These are phyloP conservation scores for Thamnaconus septentrionalis DNA, from an alignment of 2,113 vertebrate species.

Conservation along the genomic window DNA sequence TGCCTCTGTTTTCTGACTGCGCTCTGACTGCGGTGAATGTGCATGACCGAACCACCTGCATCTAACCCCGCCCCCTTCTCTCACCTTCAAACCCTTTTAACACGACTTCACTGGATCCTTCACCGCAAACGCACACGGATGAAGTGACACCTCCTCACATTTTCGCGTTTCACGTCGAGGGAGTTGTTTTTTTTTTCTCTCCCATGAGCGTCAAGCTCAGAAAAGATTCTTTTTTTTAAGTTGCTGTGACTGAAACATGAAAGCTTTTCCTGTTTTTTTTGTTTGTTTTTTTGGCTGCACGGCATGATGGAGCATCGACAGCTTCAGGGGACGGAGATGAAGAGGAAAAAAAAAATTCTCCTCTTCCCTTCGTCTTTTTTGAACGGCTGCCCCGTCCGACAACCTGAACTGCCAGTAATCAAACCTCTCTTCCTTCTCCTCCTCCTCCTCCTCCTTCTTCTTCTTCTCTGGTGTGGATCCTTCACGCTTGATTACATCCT, in stretches of 20 bases:
- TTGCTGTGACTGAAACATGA: constrained; percentile 25
- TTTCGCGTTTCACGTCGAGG: not conserved
- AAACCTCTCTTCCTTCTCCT: no score
- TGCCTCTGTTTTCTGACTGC: not conserved
- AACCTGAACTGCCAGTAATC: no score
- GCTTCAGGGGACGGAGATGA: no score
- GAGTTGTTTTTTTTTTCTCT: not conserved
- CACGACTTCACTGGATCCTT: constrained; percentile 9
- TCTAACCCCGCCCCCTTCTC: constrained; percentile 15
- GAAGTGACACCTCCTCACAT: not conserved
- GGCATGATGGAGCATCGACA: constrained; percentile 5
- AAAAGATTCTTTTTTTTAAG: not conserved
- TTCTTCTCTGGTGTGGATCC: constrained; percentile 19
- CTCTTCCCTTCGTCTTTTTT: no score
- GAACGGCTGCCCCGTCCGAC: no score
- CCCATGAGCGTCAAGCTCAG: not conserved
- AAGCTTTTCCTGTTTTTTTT: constrained; percentile 14
- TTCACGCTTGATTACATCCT: constrained; percentile 24
- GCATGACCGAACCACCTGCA: constrained; percentile 14
- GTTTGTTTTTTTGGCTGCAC: constrained; percentile 2
- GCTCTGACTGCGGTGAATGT: not conserved
- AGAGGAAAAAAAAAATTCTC: no score
- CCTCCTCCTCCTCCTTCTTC: not conserved
- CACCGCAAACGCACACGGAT: constrained; percentile 14
- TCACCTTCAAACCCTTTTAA: constrained; percentile 11